Evolutionary conservation across 2,888 invertebrate genomes (phyloP).

Genomic region (Andrena bicolor): DNA sequence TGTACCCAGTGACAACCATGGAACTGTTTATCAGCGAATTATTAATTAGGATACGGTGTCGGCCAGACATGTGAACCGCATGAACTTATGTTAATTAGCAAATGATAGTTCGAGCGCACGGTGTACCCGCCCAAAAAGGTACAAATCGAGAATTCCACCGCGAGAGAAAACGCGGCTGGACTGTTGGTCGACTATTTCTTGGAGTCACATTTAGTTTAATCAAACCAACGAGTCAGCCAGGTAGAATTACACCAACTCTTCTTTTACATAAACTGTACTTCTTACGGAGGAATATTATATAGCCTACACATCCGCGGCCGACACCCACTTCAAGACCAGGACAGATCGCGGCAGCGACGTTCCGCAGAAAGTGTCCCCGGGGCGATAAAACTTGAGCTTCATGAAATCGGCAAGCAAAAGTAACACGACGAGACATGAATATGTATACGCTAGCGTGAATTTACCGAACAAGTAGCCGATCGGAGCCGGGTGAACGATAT

Average conservation of each 20-base stretch:
- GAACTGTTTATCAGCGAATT: constrained; percentile 23
- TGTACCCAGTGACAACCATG: not conserved
- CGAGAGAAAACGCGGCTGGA: not conserved
- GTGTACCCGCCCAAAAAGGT: not conserved
- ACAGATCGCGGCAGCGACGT: too few relatives aligned
- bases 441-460: constrained; percentile 1
- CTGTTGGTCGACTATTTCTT: not conserved
- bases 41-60: constrained; percentile 23
- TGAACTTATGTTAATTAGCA: not conserved
- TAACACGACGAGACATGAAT: too few relatives aligned
- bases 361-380: too few relatives aligned
- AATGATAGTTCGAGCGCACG: not conserved
- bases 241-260: not conserved
- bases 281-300: too few relatives aligned
- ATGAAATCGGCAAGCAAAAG: too few relatives aligned
- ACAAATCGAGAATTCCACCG: not conserved
- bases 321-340: too few relatives aligned
- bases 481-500: not conserved
- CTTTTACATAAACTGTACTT: too few relatives aligned
- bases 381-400: too few relatives aligned
- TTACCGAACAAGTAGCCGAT: not conserved
- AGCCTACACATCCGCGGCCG: too few relatives aligned
- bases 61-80: not conserved
- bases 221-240: not conserved
- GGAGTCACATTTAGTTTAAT: not conserved